Conservation (phyloP, 2,888 invertebrate species). For the Macropis europaea region DNA sequence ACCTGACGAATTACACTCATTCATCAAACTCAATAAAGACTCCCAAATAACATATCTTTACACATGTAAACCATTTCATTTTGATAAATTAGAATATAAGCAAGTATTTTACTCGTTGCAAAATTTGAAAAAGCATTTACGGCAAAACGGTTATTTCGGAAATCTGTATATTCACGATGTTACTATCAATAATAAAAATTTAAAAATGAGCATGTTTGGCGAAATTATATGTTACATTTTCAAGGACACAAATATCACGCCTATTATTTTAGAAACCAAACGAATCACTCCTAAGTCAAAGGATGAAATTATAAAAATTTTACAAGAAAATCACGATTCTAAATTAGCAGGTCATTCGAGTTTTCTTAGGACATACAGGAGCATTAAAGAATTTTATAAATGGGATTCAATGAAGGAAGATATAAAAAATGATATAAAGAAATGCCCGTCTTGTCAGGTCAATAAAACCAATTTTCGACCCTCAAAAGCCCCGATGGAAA, state of each 20-base stretch:
- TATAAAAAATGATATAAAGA: constrained; percentile 5
- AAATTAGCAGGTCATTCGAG: constrained; percentile 14
- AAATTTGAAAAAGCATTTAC: background rate
- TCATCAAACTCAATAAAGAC: background rate
- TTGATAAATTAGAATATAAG: constrained; percentile 12
- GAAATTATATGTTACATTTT: constrained; percentile 13
- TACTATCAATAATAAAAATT: background rate
- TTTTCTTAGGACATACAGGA: constrained; percentile 6
- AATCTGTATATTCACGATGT: background rate
- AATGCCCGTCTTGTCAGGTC: constrained; percentile 6
- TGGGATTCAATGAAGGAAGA: constrained; percentile 11
- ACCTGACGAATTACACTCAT: constrained; percentile 5
- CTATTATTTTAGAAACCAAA: background rate
- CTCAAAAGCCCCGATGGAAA: constrained; percentile 10
- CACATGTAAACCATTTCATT: background rate
- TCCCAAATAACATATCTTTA: background rate
- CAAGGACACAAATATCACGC: background rate
- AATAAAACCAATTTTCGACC: constrained; percentile 9
- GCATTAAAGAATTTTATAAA: constrained; percentile 12
- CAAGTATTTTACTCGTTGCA: background rate
- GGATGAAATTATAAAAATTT: background rate
- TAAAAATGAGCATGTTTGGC: background rate
- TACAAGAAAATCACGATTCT: constrained; percentile 2
- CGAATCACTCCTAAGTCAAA: background rate
- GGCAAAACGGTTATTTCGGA: background rate